Percentiles rank a stretch among this genome's conserved stretches.
Evolutionary conservation across 2,888 invertebrate species (phyloP).

Genomic region (Rosalia funebris): DNA sequence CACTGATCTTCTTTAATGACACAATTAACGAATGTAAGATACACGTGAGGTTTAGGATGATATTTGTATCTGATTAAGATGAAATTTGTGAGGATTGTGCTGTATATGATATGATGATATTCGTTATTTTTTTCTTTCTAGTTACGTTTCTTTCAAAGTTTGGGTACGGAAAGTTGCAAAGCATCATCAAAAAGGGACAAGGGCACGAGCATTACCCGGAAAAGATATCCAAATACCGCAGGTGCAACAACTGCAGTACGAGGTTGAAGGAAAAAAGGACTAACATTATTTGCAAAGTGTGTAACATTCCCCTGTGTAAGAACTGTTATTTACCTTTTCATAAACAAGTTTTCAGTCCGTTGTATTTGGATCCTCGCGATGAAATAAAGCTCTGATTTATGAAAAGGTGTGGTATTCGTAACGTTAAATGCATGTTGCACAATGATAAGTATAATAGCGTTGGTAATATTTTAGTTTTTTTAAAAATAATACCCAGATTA

Average conservation of each 20-base stretch:
- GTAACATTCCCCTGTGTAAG: conserved; percentile 12
- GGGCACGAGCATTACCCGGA: conserved; percentile 4
- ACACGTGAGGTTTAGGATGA: too few species aligned
- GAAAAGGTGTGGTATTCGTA: too few species aligned
- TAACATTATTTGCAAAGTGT: conserved; percentile 12
- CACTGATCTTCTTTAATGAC: too few species aligned
- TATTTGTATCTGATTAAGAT: too few species aligned
- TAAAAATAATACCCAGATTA: too few species aligned
- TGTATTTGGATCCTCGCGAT: neutral
- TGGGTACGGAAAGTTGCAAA: neutral
- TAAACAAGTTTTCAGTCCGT: neutral
- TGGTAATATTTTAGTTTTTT: too few species aligned
- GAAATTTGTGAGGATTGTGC: too few species aligned
- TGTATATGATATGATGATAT: too few species aligned
- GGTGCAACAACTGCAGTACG: conserved; percentile 16
- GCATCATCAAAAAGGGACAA: neutral
- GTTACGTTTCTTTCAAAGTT: conserved; percentile 15
- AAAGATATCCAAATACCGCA: conserved; percentile 4
- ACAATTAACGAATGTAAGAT: too few species aligned
- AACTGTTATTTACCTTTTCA: conserved; percentile 2
- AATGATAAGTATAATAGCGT: too few species aligned
- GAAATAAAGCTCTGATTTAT: too few species aligned
- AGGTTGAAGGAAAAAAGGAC: conserved; percentile 14
- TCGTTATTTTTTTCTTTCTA: conserved; percentile 12
- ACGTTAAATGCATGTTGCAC: too few species aligned